Base-by-base conservation (phyloP, 2,113 vertebrate species). In the Cervus canadensis region DNA sequence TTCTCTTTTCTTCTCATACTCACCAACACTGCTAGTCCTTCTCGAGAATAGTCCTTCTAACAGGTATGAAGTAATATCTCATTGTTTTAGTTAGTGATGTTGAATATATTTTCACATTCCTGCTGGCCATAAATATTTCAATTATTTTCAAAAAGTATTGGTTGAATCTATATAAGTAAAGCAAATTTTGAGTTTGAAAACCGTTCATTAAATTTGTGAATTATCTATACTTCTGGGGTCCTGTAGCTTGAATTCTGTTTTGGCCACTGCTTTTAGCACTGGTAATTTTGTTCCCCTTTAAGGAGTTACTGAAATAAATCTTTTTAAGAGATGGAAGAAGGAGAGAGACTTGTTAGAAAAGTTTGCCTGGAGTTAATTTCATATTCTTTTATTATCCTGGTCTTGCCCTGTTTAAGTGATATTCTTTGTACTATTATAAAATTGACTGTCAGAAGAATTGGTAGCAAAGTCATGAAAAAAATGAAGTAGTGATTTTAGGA, bases 401-500 rank as follows among this genome's bases (percentile, higher is more conserved):
- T 74, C 14, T 93, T 93, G 15, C 4, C 54, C 78, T 82, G 8
- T 88, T 84, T 95, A 88, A 79, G 74, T 91, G 56, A 84, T 87
- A 86, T 48, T 87, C n/a, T 91, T 94, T 57, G 21, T 92, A 79
- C 48, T 82, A 79, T 89, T 62, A 21, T 87, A 88, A 95, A 95
- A 81, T 36, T 52, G 9, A 76, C 59, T n/a, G 2, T 40, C 13
- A 78, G 54, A 85, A 71, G 78, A 64, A 86, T 79, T 9, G 40
- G 13, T 60, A 81, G 43, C 43, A 92, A 45, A 45, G 50, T 36
- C 19, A 86, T 64, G 30, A 94, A 83, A 91, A 94, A 94, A 81
- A n/a, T 95, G 36, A 92, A 89, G 15, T 96, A 28, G 43, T 94
- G 92, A 48, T 97, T 97, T 87, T 92, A 96, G 50, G 16, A 85